phyloP scores from a whole-genome alignment of 1,140 invertebrate species.

The Littorina saxatilis region DNA sequence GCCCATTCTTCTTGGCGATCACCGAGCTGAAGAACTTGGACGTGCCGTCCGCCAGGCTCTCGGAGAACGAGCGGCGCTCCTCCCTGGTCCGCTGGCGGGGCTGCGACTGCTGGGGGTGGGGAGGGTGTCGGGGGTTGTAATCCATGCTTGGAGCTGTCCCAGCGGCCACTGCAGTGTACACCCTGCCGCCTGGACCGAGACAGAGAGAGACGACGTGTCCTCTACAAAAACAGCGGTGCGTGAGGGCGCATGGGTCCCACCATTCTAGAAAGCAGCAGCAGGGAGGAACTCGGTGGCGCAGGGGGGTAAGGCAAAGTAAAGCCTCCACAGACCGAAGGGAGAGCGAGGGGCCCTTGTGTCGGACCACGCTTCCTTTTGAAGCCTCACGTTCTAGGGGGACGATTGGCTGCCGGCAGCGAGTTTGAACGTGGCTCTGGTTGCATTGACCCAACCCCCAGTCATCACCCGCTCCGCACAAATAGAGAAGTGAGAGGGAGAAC shows the following conservation, averaged over 20 bases:
- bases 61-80: conserved; percentile 53
- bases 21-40: conserved; percentile 71
- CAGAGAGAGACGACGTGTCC: background rate
- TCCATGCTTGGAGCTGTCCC: conserved; percentile 16
- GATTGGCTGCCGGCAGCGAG: background rate
- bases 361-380: background rate
- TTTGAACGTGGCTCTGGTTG: background rate
- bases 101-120: background rate
- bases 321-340: too few relatives aligned
- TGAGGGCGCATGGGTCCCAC: background rate
- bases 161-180: too few relatives aligned
- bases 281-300: background rate
- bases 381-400: background rate
- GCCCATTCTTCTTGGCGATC: conserved; percentile 72
- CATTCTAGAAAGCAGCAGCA: background rate
- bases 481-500: too few relatives aligned
- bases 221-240: background rate
- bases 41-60: conserved; percentile 70
- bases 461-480: too few relatives aligned
- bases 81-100: conserved; percentile 51
- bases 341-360: too few relatives aligned
- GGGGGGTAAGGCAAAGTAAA: background rate
- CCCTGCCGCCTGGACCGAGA: too few relatives aligned
- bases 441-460: background rate
- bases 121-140: background rate